Evolutionary conservation across 2,113 vertebrate genomes (phyloP).

Genomic region (Craseonycteris thonglongyai): DNA sequence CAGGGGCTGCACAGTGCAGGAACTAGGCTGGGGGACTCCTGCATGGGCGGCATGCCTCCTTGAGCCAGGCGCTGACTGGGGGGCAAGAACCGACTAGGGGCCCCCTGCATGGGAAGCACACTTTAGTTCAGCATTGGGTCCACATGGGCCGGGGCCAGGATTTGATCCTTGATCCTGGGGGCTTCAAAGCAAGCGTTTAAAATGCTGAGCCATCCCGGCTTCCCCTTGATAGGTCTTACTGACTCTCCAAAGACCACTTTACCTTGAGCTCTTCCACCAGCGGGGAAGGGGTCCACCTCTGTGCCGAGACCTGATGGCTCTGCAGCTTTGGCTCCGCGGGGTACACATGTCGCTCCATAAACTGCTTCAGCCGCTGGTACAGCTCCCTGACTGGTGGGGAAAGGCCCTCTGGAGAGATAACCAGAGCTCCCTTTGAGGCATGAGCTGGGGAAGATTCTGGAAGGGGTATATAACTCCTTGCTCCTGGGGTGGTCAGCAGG

Average conservation of each 20-base stretch:
- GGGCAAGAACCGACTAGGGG: no score
- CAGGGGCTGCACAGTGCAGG: no score
- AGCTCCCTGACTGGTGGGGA: neutral
- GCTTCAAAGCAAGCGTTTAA: no score
- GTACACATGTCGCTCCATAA: conserved; percentile 53
- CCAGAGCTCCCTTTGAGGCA: neutral
- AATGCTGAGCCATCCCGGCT: no score
- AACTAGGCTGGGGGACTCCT: no score
- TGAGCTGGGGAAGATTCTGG: neutral
- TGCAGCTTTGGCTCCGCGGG: conserved; percentile 67
- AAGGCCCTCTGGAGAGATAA: conserved; percentile 51
- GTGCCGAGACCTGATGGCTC: conserved; percentile 46
- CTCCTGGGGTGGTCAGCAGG: accelerated
- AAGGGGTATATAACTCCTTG: conserved; percentile 21
- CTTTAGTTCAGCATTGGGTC: no score
- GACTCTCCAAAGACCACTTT: neutral
- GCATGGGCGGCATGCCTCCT: no score
- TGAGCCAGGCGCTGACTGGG: no score
- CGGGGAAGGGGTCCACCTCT: conserved; percentile 43
- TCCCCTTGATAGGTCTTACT: neutral
- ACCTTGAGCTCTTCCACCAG: conserved; percentile 75
- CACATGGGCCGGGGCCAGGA: no score
- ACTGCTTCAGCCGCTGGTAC: conserved; percentile 42
- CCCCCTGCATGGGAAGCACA: no score
- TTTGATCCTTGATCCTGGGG: no score